A percentile compares a stretch with the other conserved stretches of the same genome.
Evolutionary conservation across 2,888 invertebrate genomes (phyloP).

Genomic region (Polylopha cassiicola): DNA sequence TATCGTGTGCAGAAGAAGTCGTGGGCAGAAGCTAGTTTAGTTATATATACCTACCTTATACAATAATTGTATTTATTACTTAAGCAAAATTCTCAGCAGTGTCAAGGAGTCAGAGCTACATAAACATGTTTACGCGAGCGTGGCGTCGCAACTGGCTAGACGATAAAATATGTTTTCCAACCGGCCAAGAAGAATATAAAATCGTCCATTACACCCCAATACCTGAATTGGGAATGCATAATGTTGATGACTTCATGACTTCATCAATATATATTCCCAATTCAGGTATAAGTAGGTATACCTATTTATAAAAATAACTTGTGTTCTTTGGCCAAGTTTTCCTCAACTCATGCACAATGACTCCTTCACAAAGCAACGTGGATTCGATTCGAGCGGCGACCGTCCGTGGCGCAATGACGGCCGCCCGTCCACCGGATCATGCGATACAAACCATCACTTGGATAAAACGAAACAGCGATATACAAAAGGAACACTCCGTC

Average conservation of each 20-base stretch:
- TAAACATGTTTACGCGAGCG: conserved; percentile 35
- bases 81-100: conserved; percentile 32
- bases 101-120: conserved; percentile 33
- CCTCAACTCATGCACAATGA: conserved; percentile 15
- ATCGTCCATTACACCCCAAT: no score
- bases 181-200: conserved; percentile 28
- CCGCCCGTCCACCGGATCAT: conserved; percentile 7
- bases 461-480: conserved; percentile 10
- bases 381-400: conserved; percentile 17
- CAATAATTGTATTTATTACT: conserved; percentile 6
- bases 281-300: background rate
- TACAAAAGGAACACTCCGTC: background rate
- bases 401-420: conserved; percentile 16
- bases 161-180: conserved; percentile 30
- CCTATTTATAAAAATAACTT: conserved; percentile 8
- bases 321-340: conserved; percentile 17
- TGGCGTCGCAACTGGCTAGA: conserved; percentile 19
- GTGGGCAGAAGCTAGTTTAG: background rate
- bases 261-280: background rate
- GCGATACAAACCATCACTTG: background rate
- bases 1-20: no score
- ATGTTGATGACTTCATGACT: background rate
- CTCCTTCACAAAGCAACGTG: conserved; percentile 17
- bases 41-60: background rate
- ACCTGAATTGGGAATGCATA: background rate